Conservation (phyloP, 2,113 vertebrate genomes). For the Sitta europaea region DNA sequence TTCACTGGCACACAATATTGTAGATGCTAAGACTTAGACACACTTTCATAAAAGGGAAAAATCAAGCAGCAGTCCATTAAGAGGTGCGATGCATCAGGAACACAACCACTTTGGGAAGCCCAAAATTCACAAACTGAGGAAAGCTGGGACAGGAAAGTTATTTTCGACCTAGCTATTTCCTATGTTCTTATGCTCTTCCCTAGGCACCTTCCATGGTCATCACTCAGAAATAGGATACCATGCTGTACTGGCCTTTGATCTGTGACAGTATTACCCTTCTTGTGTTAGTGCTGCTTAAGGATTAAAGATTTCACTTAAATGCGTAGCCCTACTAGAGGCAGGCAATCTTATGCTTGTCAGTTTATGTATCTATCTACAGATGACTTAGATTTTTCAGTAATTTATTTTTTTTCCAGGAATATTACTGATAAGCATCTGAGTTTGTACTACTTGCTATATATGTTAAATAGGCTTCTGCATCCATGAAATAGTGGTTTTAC, state of each 20-base stretch:
- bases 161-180: not conserved
- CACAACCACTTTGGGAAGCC: not conserved
- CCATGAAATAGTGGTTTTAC: not conserved
- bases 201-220: not conserved
- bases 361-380: not conserved
- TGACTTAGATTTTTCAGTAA: not conserved
- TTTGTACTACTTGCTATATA: not conserved
- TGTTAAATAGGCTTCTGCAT: not conserved
- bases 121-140: not conserved
- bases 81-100: not conserved
- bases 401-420: not conserved
- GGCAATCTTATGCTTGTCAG: not conserved
- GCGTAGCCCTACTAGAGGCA: not conserved
- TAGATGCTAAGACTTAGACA: not conserved
- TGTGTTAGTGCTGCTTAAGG: not conserved
- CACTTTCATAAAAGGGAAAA: not conserved
- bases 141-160: not conserved
- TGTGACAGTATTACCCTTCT: not conserved
- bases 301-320: not conserved
- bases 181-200: not conserved
- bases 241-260: not conserved
- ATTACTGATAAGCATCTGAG: not conserved
- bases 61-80: not conserved
- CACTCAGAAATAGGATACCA: not conserved
- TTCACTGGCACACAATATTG: accelerated